These are phyloP conservation scores for Brachionus koreanus DNA, from an alignment of 1,140 invertebrate genomes.

Conservation along the genomic window DNA sequence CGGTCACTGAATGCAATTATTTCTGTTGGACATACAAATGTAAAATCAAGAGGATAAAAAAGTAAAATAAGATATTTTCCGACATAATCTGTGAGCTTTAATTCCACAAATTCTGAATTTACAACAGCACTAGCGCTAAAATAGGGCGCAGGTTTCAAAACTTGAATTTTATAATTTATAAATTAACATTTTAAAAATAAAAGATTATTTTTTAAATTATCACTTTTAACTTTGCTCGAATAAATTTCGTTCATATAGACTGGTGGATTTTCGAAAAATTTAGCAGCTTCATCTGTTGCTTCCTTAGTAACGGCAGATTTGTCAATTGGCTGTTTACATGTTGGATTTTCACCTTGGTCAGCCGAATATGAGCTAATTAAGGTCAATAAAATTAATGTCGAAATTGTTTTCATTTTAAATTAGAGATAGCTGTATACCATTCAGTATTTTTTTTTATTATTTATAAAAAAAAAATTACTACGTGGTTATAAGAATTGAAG, in stretches of 20 bases:
- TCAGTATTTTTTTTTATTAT: not conserved
- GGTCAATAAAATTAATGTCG: not conserved
- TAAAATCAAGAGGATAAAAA: constrained; percentile 95
- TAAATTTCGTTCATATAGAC: constrained; percentile 22
- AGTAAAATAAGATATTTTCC: constrained; percentile 96
- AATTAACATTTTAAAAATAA: not conserved
- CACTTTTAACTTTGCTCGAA: constrained; percentile 44
- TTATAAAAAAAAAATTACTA: constrained; percentile 4
- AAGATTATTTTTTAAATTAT: not conserved
- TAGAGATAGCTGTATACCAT: not conserved
- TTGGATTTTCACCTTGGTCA: not conserved
- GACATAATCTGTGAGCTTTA: constrained; percentile 77
- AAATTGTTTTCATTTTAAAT: constrained; percentile 36
- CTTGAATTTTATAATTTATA: constrained; percentile 50
- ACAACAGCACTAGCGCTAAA: constrained; percentile 79
- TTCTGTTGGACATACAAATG: constrained; percentile 93
- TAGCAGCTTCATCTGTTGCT: constrained; percentile 33
- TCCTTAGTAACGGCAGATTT: constrained; percentile 43
- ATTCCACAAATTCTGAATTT: constrained; percentile 82
- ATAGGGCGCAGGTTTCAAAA: constrained; percentile 75
- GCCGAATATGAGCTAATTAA: not conserved
- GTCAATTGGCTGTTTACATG: constrained; percentile 11
- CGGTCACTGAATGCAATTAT: constrained; percentile 90
- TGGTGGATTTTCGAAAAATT: constrained; percentile 27
- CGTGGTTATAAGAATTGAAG: constrained; percentile 12